Evolutionary conservation across 1,140 invertebrate species (phyloP).

Genomic region (Drosophila repletoides): DNA sequence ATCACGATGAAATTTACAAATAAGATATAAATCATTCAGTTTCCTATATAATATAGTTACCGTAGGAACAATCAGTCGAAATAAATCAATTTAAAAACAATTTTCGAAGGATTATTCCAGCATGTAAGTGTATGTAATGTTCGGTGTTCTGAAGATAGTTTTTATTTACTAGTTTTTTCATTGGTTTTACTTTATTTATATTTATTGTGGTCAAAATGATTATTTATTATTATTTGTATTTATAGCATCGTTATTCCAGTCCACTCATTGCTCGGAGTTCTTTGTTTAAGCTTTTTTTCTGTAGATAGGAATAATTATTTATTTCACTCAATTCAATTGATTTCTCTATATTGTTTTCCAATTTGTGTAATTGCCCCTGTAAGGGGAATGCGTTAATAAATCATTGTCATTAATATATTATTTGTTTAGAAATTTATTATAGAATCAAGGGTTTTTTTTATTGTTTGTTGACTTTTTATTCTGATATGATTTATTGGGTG

Average conservation of each 20-base stretch:
- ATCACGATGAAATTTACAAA: no score
- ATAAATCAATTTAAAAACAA: no score
- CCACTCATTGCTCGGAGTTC: slow-evolving; percentile 23
- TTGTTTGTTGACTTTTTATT: background rate
- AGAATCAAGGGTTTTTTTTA: background rate
- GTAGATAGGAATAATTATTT: slow-evolving; percentile 30
- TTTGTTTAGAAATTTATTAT: slow-evolving; percentile 31
- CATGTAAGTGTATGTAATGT: no score
- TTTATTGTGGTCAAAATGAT: slow-evolving; percentile 49
- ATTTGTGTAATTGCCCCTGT: slow-evolving; percentile 49
- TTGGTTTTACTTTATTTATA: slow-evolving; percentile 70
- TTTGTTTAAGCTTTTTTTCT: slow-evolving; percentile 10
- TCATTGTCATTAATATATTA: slow-evolving; percentile 35
- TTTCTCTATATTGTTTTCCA: slow-evolving; percentile 39
- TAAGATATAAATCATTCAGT: no score
- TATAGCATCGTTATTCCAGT: slow-evolving; percentile 33
- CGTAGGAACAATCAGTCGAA: no score
- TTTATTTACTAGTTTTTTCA: slow-evolving; percentile 34
- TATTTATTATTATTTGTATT: slow-evolving; percentile 75
- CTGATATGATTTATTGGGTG: slow-evolving; percentile 6
- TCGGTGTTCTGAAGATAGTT: no score
- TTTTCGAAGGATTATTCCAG: no score
- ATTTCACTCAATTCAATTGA: slow-evolving; percentile 29
- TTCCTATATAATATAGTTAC: no score
- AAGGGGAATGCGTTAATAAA: slow-evolving; percentile 41